These are phyloP conservation scores for Euura lappo DNA, from an alignment of 1,140 invertebrate species.

Conservation along the genomic window DNA sequence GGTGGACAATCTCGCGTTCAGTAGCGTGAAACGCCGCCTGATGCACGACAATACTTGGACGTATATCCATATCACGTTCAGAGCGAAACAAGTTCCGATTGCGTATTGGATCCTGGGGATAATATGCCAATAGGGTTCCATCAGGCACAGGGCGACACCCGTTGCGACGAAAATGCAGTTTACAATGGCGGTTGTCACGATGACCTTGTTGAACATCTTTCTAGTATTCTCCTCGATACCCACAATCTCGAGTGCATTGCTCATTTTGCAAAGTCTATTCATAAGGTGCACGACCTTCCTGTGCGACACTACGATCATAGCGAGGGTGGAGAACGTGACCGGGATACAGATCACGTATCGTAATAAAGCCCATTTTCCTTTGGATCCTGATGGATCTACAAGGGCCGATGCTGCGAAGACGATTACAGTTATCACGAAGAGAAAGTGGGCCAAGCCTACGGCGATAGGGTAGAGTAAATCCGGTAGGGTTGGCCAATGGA, in stretches of 20 bases:
- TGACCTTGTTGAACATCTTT: not conserved
- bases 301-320: not conserved
- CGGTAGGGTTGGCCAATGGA: not conserved
- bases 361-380: not conserved
- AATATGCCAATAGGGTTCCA: not conserved
- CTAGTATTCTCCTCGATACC: not conserved
- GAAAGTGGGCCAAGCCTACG: not conserved
- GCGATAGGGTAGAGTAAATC: not conserved
- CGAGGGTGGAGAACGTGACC: not conserved
- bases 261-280: not conserved
- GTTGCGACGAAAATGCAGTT: not conserved
- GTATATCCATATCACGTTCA: not conserved
- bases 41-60: not conserved
- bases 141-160: not conserved
- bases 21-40: not conserved
- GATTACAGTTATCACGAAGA: not conserved
- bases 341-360: not conserved
- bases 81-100: not conserved
- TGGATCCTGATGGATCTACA: not conserved
- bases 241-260: not conserved
- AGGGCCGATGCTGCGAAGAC: not conserved
- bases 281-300: not conserved
- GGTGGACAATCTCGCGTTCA: not conserved
- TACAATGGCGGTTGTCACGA: not conserved
- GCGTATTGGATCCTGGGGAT: not conserved